A percentile compares a stretch with the other conserved stretches of the same genome.
phyloP scores from a whole-genome alignment of 2,797 vertebrate species.

The Perodicticus potto region DNA sequence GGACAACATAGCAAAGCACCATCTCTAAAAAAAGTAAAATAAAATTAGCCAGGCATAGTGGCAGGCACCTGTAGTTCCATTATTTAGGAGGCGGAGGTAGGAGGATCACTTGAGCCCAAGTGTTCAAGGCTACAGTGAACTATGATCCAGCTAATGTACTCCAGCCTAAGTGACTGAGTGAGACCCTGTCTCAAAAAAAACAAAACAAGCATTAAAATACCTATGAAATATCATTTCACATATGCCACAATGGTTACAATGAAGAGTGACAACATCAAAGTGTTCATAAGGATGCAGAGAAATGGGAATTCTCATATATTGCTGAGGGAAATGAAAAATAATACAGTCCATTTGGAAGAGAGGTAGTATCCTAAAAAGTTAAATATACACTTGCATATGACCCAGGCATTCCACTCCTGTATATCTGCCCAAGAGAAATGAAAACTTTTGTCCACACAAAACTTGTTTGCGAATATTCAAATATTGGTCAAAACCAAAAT shows the following conservation, averaged over 20 bases:
- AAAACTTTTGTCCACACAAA: background rate
- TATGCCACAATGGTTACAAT: background rate
- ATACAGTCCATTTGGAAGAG: background rate
- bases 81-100: too few relatives aligned
- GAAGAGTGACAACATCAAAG: background rate
- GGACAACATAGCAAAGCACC: background rate
- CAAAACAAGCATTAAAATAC: background rate
- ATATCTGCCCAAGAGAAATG: background rate
- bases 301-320: background rate
- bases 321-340: background rate
- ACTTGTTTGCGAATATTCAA: background rate
- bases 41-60: background rate
- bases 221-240: background rate
- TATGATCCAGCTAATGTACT: background rate
- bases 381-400: background rate
- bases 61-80: background rate
- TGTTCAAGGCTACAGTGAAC: background rate
- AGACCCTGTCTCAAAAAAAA: background rate
- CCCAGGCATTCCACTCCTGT: background rate
- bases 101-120: background rate
- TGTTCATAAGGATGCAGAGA: background rate
- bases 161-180: background rate
- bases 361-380: background rate
- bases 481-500: background rate
- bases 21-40: background rate